phyloP scores from a whole-genome alignment of 92 coral and sea anemone species.

The Parazoanthus darwini region DNA sequence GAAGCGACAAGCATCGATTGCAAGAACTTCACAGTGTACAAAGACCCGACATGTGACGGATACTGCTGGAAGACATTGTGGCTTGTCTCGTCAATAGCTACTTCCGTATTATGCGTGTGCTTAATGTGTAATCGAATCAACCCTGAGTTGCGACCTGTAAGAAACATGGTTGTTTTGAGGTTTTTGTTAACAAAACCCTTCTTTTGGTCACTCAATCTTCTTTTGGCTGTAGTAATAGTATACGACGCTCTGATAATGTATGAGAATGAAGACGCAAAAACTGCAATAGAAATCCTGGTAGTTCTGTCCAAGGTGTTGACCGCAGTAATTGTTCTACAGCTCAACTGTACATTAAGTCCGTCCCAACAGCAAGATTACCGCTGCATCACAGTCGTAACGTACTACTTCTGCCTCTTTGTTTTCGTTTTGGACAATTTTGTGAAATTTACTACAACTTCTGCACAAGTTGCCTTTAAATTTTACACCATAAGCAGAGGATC shows the following conservation, averaged over 20 bases:
- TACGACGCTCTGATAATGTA: conserved; percentile 55
- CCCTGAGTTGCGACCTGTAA: conserved; percentile 50
- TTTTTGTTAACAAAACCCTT: conserved; percentile 48
- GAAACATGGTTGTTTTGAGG: conserved; percentile 2
- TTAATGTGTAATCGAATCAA: conserved; percentile 20
- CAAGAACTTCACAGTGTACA: conserved; percentile 54
- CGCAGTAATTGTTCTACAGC: conserved; percentile 45
- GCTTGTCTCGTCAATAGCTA: conserved; percentile 55
- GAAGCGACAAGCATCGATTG: conserved; percentile 67
- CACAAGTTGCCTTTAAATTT: conserved; percentile 70
- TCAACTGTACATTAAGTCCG: conserved; percentile 70
- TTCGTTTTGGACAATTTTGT: conserved; percentile 69
- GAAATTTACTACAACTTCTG: conserved; percentile 53
- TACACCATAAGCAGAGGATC: conserved; percentile 48
- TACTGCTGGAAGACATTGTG: conserved; percentile 72
- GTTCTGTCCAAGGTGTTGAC: conserved; percentile 53
- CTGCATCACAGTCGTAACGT: conserved; percentile 36
- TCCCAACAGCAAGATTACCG: conserved; percentile 10
- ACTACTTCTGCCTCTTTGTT: conserved; percentile 51
- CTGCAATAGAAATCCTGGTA: conserved; percentile 41
- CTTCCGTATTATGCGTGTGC: conserved; percentile 42
- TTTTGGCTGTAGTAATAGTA: conserved; percentile 33
- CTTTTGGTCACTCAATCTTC: conserved; percentile 64
- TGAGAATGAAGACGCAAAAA: conserved; percentile 26
- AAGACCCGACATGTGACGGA: conserved; percentile 46